A percentile compares a stretch with the other conserved stretches of the same genome.
Conservation (phyloP, 2,113 vertebrate species). For the Synodontis membranacea region DNA sequence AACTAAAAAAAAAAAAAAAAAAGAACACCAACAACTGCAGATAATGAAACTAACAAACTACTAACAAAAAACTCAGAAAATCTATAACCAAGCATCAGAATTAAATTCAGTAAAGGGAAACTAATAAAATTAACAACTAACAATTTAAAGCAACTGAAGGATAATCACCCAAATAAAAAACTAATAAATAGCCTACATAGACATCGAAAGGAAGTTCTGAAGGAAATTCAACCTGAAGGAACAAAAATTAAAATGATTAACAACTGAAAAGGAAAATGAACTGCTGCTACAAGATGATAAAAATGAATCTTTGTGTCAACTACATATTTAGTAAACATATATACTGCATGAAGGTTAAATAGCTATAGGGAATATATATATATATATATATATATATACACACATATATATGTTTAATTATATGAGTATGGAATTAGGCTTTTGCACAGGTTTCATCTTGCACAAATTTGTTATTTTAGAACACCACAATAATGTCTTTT, state of each 20-base stretch:
- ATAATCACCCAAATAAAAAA: background rate
- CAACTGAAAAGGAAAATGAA: too few relatives aligned
- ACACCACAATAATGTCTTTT: background rate
- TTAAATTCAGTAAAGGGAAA: background rate
- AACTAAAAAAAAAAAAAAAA: too few relatives aligned
- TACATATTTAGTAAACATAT: background rate
- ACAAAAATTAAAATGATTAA: too few relatives aligned
- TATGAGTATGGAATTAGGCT: too few relatives aligned
- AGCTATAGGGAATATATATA: too few relatives aligned
- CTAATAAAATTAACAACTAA: background rate
- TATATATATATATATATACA: too few relatives aligned
- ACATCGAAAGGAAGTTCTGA: too few relatives aligned
- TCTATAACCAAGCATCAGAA: background rate
- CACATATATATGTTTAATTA: too few relatives aligned
- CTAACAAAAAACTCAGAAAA: background rate
- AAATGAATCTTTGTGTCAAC: background rate
- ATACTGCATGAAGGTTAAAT: background rate
- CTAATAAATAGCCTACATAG: too few relatives aligned
- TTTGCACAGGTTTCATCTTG: background rate
- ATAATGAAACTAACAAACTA: background rate
- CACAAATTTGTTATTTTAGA: background rate
- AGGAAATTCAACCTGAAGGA: too few relatives aligned
- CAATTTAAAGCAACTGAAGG: background rate
- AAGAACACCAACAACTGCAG: too few relatives aligned
- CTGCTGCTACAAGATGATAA: too few relatives aligned